Evolutionary conservation across 1,140 invertebrate species (phyloP), one percentile per base, ranked within the genome.

Genomic region (Hetaerina americana): DNA sequence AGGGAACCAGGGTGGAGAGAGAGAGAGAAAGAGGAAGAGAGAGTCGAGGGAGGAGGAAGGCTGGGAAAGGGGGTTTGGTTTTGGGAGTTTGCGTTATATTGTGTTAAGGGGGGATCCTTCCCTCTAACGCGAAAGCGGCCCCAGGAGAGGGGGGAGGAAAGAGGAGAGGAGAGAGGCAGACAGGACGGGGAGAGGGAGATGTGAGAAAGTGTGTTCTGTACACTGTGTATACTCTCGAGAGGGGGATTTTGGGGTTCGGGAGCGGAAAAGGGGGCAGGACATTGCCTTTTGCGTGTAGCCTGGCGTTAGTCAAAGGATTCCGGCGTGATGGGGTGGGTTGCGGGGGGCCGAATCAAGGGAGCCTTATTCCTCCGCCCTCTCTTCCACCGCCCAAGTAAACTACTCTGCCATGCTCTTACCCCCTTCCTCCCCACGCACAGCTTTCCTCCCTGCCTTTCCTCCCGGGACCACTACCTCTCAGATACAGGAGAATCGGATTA

Each of bases 41-140:
- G 66, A 75, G 71, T 69, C 57, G 72, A 73, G 72, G 72, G 70
- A 71, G 69, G 74, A 40, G 73, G 71, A 68, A 18, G 69, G 73
- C 75, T 75, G 75, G 76, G 75, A 80, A 80, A 81, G 79, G 78
- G 81, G 81, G 80, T 80, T 76, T 80, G 81, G 82, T 81, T 79
- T 81, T 82, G 82, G 82, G 82, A 82, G 81, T 79, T 78, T 77
- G 78, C 79, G 82, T 82, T 82, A 82, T 79, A 82, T 82, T 82
- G 40, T 57, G 40, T 57, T 57, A 57, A 57, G 40, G 40, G 40
- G 40, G 82, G 81, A 82, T 80, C 80, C 78, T 80, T 77, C 78
- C 77, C 78, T 76, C 79, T 77, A 82, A 82, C 80, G 81, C 81
- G 81, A 81, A 80, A 78, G 78, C 78, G 78, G 79, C 79, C 80